Evolutionary conservation across 2,113 vertebrate species (phyloP), one percentile per base, ranked within the genome.

Genomic region (Hucho hucho): DNA sequence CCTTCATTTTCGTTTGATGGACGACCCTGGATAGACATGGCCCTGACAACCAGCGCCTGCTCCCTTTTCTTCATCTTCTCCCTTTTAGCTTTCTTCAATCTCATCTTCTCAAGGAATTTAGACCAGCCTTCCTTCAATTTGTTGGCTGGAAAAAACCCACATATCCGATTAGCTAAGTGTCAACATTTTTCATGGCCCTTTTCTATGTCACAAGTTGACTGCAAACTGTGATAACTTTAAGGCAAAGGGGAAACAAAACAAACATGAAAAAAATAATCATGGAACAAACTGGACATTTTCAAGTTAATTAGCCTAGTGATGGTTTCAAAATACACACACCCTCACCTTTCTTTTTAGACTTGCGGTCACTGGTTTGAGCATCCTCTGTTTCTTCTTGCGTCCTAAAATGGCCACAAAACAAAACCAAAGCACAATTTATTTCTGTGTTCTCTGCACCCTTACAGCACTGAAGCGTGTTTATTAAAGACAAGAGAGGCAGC

Each of bases 271-370:
- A 29, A 29, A 29, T 29, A 4, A 53, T 53, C 29, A 29, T 14
- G 3, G 11, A 56, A 37, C 1, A 37, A 37, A 37, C 37, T 37
- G 6, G 7, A 37, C 37, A 37, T 37, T 37, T 37, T 26, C 26
- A 26, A 26, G 26, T 26, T 37, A 7, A 37, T 37, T 37, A 43
- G 37, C 37, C 9, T 11, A 43, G 37, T 43, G 9, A 43, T 43
- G 9, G 37, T 43, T 43, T 43, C 37, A 43, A 43, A 56, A 28
- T 28, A 47, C 12, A 26, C 24, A 25, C n/a, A 75, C 22, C 64
- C 82, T 25, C 53, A 94, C 92, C 87, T 90, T 86, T 93, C 46
- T 79, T 83, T 79, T 92, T 92, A 24, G 63, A 3, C 74, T 87
- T 88, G 32, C 29, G 77, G 16, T 76, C 64, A 26, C 47, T 71